Evolutionary conservation across 2,888 invertebrate genomes (phyloP).

Genomic region (Micoletzkya japonica): DNA sequence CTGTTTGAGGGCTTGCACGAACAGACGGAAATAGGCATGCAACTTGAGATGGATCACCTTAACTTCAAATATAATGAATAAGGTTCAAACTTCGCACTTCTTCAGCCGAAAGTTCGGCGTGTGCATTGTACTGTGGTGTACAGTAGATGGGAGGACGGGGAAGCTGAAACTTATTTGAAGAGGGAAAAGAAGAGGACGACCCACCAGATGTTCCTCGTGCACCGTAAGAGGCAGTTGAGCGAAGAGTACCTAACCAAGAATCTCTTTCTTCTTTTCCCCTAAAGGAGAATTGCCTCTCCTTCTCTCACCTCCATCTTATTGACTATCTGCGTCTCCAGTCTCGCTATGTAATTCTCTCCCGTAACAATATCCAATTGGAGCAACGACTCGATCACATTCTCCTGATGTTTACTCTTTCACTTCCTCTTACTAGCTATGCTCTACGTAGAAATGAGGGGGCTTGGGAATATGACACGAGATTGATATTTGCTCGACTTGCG

Average conservation of each 20-base stretch:
- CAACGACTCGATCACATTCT: conserved; percentile 23
- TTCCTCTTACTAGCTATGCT: not conserved
- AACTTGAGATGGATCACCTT: conserved; percentile 26
- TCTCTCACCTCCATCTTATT: conserved; percentile 27
- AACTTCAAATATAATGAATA: too few species aligned
- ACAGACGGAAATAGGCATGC: conserved; percentile 23
- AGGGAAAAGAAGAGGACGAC: not conserved
- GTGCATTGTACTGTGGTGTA: not conserved
- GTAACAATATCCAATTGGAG: conserved; percentile 23
- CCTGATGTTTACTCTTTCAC: conserved; percentile 16
- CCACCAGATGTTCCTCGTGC: conserved; percentile 33
- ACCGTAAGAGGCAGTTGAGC: conserved; percentile 51
- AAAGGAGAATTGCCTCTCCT: too few species aligned
- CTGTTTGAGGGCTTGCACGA: conserved; percentile 10
- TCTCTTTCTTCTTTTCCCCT: not conserved
- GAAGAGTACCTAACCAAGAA: conserved; percentile 38
- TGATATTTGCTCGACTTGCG: not conserved
- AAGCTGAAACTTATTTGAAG: not conserved
- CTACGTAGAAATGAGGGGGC: not conserved
- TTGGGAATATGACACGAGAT: not conserved
- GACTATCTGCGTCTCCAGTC: conserved; percentile 17
- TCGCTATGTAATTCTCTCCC: not conserved
- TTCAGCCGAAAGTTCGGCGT: conserved; percentile 6
- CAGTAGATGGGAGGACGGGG: conserved; percentile 28
- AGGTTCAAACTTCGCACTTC: conserved; percentile 7